phyloP scores from a whole-genome alignment of 2,797 vertebrate genomes.

The Esox lucius region DNA sequence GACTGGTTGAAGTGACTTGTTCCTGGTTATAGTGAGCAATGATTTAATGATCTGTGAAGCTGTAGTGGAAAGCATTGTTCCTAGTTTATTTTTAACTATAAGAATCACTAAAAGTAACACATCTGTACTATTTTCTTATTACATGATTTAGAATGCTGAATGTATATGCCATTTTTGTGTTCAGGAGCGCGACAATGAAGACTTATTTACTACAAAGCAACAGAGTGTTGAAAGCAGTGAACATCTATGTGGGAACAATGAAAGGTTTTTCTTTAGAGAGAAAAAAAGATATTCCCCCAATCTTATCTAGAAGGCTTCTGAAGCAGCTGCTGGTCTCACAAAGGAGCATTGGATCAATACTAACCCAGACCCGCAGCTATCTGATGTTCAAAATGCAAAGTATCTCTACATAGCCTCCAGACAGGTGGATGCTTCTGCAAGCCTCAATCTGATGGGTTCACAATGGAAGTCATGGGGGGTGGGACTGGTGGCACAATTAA shows the following conservation, averaged over 20 bases:
- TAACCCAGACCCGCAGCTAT: constrained; percentile 75
- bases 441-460: constrained; percentile 76
- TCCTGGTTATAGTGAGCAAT: neutral
- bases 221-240: constrained; percentile 73
- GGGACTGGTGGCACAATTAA: constrained; percentile 62
- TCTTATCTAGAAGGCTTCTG: constrained; percentile 76
- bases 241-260: constrained; percentile 62
- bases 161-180: constrained; percentile 61
- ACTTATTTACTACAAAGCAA: constrained; percentile 62
- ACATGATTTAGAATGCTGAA: constrained; percentile 47
- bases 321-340: constrained; percentile 77
- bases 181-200: constrained; percentile 48
- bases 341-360: constrained; percentile 81
- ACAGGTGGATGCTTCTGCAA: constrained; percentile 76
- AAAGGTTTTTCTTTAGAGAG: constrained; percentile 53
- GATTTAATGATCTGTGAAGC: neutral
- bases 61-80: neutral
- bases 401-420: constrained; percentile 73
- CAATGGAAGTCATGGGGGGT: constrained; percentile 53
- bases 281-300: constrained; percentile 70
- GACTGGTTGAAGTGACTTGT: neutral
- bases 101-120: neutral
- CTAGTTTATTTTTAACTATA: neutral
- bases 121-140: constrained; percentile 42
- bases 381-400: constrained; percentile 76